These are phyloP conservation scores for Octodonta nipae DNA, from an alignment of 2,888 invertebrate species.

Conservation along the genomic window DNA sequence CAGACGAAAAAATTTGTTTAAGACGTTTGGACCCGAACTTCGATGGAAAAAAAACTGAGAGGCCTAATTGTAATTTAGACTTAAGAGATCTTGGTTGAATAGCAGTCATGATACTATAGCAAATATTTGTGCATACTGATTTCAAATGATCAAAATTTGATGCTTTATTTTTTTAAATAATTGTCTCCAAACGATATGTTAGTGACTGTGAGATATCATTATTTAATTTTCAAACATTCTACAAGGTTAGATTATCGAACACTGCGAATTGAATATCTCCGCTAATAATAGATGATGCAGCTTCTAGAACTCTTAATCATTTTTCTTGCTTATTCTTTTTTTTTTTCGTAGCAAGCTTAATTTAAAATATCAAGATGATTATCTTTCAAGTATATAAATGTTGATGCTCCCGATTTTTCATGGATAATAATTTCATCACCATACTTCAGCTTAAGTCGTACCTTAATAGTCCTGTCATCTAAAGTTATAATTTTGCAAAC, in stretches of 20 bases:
- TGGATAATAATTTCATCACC: constrained; percentile 24
- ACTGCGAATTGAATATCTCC: constrained; percentile 1
- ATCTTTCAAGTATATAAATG: constrained; percentile 1
- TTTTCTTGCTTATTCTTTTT: constrained; percentile 1
- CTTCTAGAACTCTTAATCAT: constrained; percentile 3
- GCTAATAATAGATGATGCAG: constrained; percentile 1
- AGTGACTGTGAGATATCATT: constrained; percentile 21
- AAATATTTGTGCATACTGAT: constrained; percentile 14
- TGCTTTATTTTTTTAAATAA: constrained; percentile 23
- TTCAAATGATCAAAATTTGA: constrained; percentile 18
- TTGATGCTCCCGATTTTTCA: constrained; percentile 15
- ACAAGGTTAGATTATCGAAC: constrained; percentile 14
- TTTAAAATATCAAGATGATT: constrained; percentile 4
- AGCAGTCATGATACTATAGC: constrained; percentile 17
- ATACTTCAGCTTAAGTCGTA: constrained; percentile 22
- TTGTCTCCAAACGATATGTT: constrained; percentile 18
- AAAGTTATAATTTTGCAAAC: constrained; percentile 17
- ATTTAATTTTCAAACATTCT: constrained; percentile 22
- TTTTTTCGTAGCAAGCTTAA: constrained; percentile 3
- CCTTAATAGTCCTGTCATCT: constrained; percentile 22
- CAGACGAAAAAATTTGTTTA: constrained; percentile 13
- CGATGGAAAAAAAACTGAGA: too few relatives aligned
- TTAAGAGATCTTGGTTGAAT: constrained; percentile 18
- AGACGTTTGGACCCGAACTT: constrained; percentile 27
- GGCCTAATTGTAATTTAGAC: too few relatives aligned